Percentiles rank a stretch among this genome's conserved stretches.
These are phyloP conservation scores for Morone saxatilis DNA, from an alignment of 2,113 vertebrate species.

Conservation along the genomic window DNA sequence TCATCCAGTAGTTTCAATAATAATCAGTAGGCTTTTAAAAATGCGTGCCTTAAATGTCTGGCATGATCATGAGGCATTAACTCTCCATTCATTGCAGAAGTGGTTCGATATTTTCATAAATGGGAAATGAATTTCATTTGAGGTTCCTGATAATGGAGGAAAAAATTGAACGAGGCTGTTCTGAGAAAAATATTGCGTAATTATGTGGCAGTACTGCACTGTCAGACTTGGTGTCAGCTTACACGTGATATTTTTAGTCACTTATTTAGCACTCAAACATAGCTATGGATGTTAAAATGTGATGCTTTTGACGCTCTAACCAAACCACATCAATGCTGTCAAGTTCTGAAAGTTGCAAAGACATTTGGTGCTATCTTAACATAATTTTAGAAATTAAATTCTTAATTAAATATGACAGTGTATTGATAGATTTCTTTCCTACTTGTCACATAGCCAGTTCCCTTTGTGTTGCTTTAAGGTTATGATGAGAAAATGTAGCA, in stretches of 20 bases:
- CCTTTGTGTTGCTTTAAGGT: conserved; percentile 4
- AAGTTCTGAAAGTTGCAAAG: conserved; percentile 4
- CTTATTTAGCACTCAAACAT: conserved; percentile 9
- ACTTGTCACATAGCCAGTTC: background rate
- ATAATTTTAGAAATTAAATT: background rate
- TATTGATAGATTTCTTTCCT: background rate
- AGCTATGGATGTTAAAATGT: background rate
- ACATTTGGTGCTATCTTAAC: background rate
- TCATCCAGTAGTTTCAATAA: conserved; percentile 35
- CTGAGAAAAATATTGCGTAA: conserved; percentile 19
- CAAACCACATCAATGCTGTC: background rate
- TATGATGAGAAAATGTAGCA: background rate
- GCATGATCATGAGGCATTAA: conserved; percentile 41
- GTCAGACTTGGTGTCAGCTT: conserved; percentile 15
- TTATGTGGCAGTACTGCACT: conserved; percentile 11
- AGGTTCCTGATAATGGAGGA: conserved; percentile 48
- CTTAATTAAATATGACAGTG: background rate
- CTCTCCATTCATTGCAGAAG: conserved; percentile 25
- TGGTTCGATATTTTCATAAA: conserved; percentile 53
- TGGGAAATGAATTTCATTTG: conserved; percentile 44
- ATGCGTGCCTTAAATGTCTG: conserved; percentile 11
- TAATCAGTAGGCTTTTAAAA: conserved; percentile 49
- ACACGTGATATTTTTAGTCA: conserved; percentile 24
- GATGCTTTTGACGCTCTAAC: background rate
- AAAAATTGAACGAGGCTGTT: conserved; percentile 21